Evolutionary conservation across 2,797 vertebrate genomes (phyloP), one percentile per base, ranked within the genome.

Genomic region (Phataginus tricuspis): DNA sequence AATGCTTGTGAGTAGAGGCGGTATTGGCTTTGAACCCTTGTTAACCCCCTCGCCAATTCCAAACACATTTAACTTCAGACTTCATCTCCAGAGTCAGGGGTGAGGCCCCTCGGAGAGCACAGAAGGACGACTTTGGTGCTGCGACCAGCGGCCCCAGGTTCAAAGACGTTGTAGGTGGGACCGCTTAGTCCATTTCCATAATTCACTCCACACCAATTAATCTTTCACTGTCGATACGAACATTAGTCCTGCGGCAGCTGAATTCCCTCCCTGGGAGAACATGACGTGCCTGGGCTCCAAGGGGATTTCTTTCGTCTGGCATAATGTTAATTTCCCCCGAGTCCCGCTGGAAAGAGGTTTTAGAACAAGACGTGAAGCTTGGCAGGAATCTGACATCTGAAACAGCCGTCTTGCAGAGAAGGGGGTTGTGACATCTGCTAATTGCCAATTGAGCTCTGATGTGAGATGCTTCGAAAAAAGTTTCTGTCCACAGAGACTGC

Each of bases 271-370:
- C 91, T 0, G 0, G 82, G 86, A 90, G 66, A 14, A 18, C 0
- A 0, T 0, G n/a, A 19, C 59, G 25, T 1, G 11, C 72, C 64
- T 57, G 0, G 12, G 77, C 92, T 61, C 80, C 0, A 0, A 39
- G 66, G 85, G 78, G 23, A 14, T 75, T 29, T 25, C 89, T 51
- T 53, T 45, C 18, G 9, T 49, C 85, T 39, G 49, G 78, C 71
- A 7, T 7, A 7, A 59, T 37, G 80, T 91, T 97, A 96, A 97
- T 98, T 96, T 97, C 95, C 96, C 96, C 72, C 0, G 80, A 57
- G 96, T 77, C 37, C 79, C 86, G 51, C 71, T 31, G 88, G 72
- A 92, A 94, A 79, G 92, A 34, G 82, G 90, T 51, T 96, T 87
- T 2, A 75, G 96, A 95, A 78, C 13, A 42, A 96, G 86, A 84